A percentile compares a stretch with the other conserved stretches of the same genome.
Conservation (phyloP, 1,140 invertebrate genomes). For the Tetragonula clypearis region DNA sequence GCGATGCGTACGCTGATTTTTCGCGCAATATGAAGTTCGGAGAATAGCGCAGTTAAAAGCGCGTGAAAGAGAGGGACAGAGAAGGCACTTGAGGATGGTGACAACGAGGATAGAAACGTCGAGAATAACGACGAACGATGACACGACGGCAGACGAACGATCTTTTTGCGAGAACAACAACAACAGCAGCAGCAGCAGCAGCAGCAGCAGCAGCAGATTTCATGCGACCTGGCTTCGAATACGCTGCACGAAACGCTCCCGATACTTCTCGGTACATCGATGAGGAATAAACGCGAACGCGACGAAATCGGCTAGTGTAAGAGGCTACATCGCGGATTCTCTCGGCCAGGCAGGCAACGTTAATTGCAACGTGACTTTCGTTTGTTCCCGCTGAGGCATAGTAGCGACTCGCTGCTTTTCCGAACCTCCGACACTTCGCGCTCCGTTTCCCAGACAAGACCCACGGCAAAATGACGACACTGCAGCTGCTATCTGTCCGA, state of each 20-base stretch:
- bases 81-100: conserved; percentile 60
- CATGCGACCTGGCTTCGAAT: conserved; percentile 50
- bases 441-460: conserved; percentile 32
- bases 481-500: conserved; percentile 29
- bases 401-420: conserved; percentile 46
- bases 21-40: conserved; percentile 31
- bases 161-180: conserved; percentile 27
- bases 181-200: too few relatives aligned
- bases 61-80: conserved; percentile 31
- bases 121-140: conserved; percentile 32
- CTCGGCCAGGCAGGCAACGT: conserved; percentile 49
- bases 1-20: conserved; percentile 33
- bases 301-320: conserved; percentile 18
- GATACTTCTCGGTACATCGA: conserved; percentile 64
- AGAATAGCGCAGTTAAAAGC: conserved; percentile 36
- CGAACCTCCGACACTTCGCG: conserved; percentile 40
- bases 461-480: conserved; percentile 44
- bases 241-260: conserved; percentile 53
- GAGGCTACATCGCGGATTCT: conserved; percentile 65
- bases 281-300: conserved; percentile 51
- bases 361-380: conserved; percentile 42
- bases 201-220: conserved; percentile 49
- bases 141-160: conserved; percentile 33
- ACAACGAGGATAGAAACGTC: conserved; percentile 38
- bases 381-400: conserved; percentile 62